phyloP scores from a whole-genome alignment of 2,888 invertebrate species.

The Diaperis boleti region DNA sequence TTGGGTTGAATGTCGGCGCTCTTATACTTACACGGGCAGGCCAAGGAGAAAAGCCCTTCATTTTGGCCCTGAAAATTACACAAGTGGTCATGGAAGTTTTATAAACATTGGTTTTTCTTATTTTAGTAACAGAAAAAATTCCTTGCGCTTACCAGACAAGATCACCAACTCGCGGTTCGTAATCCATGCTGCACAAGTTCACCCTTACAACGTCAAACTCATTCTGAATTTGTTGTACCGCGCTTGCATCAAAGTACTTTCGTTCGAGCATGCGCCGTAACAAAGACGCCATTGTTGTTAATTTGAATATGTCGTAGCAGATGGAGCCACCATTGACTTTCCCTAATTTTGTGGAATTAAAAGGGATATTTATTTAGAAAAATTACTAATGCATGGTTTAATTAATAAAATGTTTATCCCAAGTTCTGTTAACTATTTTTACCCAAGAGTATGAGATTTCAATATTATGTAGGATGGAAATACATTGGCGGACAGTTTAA shows the following conservation, averaged over 20 bases:
- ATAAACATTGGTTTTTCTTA: conserved; percentile 52
- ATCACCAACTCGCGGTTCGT: conserved; percentile 75
- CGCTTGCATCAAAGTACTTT: conserved; percentile 44
- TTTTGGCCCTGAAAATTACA: conserved; percentile 88
- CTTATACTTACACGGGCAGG: conserved; percentile 90
- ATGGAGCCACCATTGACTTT: conserved; percentile 9
- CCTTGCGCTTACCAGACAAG: conserved; percentile 75
- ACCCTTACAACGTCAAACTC: conserved; percentile 48
- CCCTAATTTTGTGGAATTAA: too few species aligned
- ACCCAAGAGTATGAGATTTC: too few species aligned
- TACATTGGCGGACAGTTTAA: too few species aligned
- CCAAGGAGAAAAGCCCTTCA: conserved; percentile 98
- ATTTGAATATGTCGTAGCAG: not conserved
- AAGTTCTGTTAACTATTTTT: too few species aligned
- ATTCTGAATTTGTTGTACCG: conserved; percentile 56
- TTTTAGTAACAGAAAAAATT: conserved; percentile 43
- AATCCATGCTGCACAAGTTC: conserved; percentile 66
- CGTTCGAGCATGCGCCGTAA: conserved; percentile 38
- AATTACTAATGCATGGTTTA: too few species aligned
- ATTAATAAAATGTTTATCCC: too few species aligned
- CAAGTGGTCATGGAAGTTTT: conserved; percentile 19
- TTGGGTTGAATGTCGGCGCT: conserved; percentile 61
- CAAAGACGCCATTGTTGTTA: conserved; percentile 11
- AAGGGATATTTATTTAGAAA: too few species aligned
- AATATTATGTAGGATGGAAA: too few species aligned